These are phyloP conservation scores for Hedychridium roseum DNA, from an alignment of 2,888 invertebrate species.

Conservation along the genomic window DNA sequence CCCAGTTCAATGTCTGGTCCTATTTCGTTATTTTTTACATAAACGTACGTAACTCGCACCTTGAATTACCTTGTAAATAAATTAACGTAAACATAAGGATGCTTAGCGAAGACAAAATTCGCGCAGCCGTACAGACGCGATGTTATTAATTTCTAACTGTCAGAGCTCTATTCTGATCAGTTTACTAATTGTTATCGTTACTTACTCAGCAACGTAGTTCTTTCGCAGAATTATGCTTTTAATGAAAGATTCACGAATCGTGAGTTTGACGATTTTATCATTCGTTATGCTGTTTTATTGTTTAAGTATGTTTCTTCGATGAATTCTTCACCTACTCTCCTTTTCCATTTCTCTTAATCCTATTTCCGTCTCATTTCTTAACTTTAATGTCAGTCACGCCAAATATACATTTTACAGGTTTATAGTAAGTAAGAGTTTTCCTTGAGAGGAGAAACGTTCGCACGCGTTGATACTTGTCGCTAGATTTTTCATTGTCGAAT, in stretches of 20 bases:
- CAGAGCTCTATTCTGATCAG: slow-evolving; percentile 26
- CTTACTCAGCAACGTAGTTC: no score
- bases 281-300: no score
- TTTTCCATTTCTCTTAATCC: no score
- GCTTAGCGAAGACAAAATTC: slow-evolving; percentile 28
- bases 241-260: no score
- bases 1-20: slow-evolving; percentile 15
- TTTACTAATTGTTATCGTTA: no score
- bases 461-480: slow-evolving; percentile 38
- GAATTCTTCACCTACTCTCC: no score
- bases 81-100: slow-evolving; percentile 34
- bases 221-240: no score
- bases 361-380: slow-evolving; percentile 36
- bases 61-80: slow-evolving; percentile 49
- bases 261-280: no score
- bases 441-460: slow-evolving; percentile 27
- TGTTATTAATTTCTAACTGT: slow-evolving; percentile 19
- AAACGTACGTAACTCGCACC: slow-evolving; percentile 22
- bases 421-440: background rate
- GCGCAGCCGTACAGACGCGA: slow-evolving; percentile 37
- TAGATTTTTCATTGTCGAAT: slow-evolving; percentile 40
- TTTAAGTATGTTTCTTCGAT: no score
- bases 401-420: slow-evolving; percentile 42
- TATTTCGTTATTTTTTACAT: slow-evolving; percentile 10
- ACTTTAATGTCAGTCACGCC: slow-evolving; percentile 49